Evolutionary conservation across 2,888 invertebrate genomes (phyloP).

Genomic region (Cataglyphis albicans): DNA sequence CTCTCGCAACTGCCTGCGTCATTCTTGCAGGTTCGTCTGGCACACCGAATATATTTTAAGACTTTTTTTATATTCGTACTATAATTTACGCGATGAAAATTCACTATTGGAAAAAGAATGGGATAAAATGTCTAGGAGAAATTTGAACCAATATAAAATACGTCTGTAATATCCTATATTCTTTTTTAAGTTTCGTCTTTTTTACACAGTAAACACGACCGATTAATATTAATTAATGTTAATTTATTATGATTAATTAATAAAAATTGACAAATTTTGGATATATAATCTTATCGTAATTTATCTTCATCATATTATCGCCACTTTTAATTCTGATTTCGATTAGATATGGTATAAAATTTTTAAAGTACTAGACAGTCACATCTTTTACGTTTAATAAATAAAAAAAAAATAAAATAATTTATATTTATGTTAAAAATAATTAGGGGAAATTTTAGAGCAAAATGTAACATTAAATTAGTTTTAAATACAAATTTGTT

Average conservation of each 20-base stretch:
- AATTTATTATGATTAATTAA: background rate
- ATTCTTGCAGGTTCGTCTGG: slow-evolving; percentile 22
- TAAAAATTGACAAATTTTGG: background rate
- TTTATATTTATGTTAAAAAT: background rate
- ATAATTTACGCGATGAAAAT: background rate
- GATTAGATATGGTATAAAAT: background rate
- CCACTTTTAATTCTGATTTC: background rate
- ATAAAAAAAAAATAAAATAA: background rate
- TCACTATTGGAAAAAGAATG: background rate
- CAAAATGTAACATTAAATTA: background rate
- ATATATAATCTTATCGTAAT: background rate
- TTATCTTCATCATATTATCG: background rate
- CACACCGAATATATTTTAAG: background rate
- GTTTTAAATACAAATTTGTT: background rate
- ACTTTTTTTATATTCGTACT: background rate
- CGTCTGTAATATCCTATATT: background rate
- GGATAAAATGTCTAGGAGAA: background rate
- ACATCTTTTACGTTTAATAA: background rate
- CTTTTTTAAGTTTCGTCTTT: background rate
- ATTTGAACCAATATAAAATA: background rate
- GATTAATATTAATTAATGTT: background rate
- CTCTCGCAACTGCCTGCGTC: slow-evolving; percentile 44
- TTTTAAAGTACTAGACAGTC: background rate
- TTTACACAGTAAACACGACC: background rate
- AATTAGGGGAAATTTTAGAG: background rate